These are phyloP conservation scores for Taxidea taxus DNA, from an alignment of 2,113 vertebrate species.

Conservation along the genomic window DNA sequence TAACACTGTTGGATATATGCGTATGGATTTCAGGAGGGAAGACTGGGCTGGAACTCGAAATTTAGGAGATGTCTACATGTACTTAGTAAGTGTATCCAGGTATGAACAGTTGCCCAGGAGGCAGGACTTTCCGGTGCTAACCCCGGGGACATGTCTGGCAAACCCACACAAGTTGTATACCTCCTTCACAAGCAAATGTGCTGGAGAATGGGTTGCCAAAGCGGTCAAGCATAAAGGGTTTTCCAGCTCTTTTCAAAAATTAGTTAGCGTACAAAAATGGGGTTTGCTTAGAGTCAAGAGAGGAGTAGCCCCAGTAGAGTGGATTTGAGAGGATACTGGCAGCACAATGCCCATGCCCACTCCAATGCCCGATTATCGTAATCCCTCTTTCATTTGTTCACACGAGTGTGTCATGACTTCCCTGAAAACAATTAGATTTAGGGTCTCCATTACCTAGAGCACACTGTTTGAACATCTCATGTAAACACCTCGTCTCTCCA, in stretches of 20 bases:
- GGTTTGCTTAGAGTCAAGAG: neutral
- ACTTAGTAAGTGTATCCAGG: neutral
- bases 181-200: neutral
- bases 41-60: neutral
- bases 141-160: neutral
- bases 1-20: neutral
- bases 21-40: neutral
- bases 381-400: neutral
- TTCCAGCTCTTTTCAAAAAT: neutral
- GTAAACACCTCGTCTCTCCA: neutral
- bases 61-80: neutral
- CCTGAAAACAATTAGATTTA: neutral
- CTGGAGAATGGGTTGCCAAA: neutral
- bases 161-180: neutral
- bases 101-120: neutral
- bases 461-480: neutral
- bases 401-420: neutral
- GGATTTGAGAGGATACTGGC: neutral
- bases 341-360: fast-evolving
- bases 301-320: fast-evolving
- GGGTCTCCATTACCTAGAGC: neutral
- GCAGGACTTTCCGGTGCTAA: neutral
- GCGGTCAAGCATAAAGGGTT: neutral
- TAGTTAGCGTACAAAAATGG: neutral
- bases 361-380: neutral